Evolutionary conservation across 1,140 invertebrate species (phyloP).

Genomic region (Zophobas atratus): DNA sequence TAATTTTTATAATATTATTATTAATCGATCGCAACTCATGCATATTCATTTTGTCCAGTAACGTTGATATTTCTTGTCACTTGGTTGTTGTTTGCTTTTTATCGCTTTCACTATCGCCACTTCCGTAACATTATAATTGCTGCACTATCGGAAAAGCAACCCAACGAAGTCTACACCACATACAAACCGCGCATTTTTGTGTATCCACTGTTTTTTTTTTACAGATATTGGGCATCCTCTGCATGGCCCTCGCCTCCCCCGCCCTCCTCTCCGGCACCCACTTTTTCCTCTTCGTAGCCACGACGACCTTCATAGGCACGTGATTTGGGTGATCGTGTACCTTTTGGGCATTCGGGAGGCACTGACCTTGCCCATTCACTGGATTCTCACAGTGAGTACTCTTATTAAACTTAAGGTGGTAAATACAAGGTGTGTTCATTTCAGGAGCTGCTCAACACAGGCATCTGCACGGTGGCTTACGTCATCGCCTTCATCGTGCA

Average conservation of each 20-base stretch:
- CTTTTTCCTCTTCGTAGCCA: conserved; percentile 89
- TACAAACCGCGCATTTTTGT: too few relatives aligned
- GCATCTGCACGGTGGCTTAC: conserved; percentile 80
- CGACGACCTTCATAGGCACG: conserved; percentile 85
- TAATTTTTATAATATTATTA: too few relatives aligned
- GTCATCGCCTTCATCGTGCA: conserved; percentile 86
- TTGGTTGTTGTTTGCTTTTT: too few relatives aligned
- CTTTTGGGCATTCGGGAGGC: conserved; percentile 84
- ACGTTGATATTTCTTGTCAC: too few relatives aligned
- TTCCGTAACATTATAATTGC: too few relatives aligned
- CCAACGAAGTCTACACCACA: too few relatives aligned
- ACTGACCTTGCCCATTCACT: conserved; percentile 84
- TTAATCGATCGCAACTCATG: too few relatives aligned
- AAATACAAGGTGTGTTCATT: conserved; percentile 46
- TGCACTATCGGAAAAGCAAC: too few relatives aligned
- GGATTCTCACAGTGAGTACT: conserved; percentile 84
- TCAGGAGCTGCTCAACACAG: conserved; percentile 86
- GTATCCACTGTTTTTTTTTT: conserved; percentile 64
- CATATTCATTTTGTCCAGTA: too few relatives aligned
- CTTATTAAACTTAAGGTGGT: background rate
- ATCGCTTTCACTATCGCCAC: too few relatives aligned
- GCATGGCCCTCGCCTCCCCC: conserved; percentile 83
- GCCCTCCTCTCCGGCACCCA: conserved; percentile 75
- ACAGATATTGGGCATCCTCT: conserved; percentile 87
- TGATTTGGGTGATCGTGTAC: conserved; percentile 87